Evolutionary conservation across 2,888 invertebrate species (phyloP).

Genomic region (Eupithecia dodoneata): DNA sequence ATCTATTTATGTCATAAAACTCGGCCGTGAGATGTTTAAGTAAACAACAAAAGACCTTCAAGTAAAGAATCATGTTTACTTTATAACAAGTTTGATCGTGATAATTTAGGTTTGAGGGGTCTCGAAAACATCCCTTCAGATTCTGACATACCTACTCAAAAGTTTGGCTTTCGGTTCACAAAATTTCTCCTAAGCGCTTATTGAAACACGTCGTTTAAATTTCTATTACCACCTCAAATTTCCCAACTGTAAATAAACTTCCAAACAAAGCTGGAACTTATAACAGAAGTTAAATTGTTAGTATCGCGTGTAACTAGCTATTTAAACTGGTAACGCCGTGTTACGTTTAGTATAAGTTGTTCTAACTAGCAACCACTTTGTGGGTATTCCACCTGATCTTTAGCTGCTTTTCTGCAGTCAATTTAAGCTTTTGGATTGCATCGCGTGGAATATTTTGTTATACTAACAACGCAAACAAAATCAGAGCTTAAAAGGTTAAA

Average conservation of each 20-base stretch:
- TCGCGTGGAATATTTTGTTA: neutral
- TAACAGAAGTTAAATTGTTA: conserved; percentile 29
- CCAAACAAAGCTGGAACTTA: conserved; percentile 24
- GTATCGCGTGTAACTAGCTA: conserved; percentile 27
- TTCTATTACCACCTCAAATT: conserved; percentile 20
- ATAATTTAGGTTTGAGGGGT: neutral
- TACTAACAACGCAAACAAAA: conserved; percentile 11
- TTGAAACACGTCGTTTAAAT: conserved; percentile 18
- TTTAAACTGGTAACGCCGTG: conserved; percentile 18
- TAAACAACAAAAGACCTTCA: neutral
- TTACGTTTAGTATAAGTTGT: conserved; percentile 25
- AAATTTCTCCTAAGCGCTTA: conserved; percentile 14
- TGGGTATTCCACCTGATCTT: conserved; percentile 21
- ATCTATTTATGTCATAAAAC: neutral
- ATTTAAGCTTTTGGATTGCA: neutral
- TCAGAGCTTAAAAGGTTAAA: conserved; percentile 15
- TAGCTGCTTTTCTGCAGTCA: neutral
- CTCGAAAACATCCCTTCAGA: neutral
- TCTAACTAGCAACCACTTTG: conserved; percentile 29
- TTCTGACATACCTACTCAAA: neutral
- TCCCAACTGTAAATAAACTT: conserved; percentile 24
- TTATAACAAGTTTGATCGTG: neutral
- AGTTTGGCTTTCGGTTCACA: conserved; percentile 5
- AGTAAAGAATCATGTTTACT: neutral
- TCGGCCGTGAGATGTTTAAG: neutral